phyloP scores from a whole-genome alignment of 2,888 invertebrate genomes.

The Molanna angustata region DNA sequence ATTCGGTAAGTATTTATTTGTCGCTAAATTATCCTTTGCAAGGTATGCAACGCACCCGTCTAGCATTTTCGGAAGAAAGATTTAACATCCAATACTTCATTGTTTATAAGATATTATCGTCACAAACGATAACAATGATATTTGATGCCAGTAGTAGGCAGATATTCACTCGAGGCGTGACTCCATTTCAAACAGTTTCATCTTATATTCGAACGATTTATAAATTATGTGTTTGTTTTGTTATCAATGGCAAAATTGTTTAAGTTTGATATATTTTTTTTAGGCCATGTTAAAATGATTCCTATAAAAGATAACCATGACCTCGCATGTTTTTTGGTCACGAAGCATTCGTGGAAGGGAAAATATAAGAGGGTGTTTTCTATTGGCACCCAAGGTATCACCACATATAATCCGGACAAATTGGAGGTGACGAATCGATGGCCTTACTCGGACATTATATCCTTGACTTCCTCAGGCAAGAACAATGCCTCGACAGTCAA shows the following conservation, averaged over 20 bases:
- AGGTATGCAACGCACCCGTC: too few species aligned
- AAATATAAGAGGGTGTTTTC: conserved; percentile 98
- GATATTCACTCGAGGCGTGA: conserved; percentile 2
- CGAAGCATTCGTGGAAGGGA: conserved; percentile 98
- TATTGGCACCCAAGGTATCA: conserved; percentile 91
- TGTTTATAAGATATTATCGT: conserved; percentile 19
- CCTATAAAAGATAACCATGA: conserved; percentile 91
- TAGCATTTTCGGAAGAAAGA: too few species aligned
- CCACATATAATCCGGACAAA: conserved; percentile 93
- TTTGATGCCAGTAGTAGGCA: conserved; percentile 12
- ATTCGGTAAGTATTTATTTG: conserved; percentile 18
- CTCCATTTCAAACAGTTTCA: too few species aligned
- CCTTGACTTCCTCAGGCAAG: conserved; percentile 64
- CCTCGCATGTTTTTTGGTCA: conserved; percentile 94
- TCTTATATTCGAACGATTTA: too few species aligned
- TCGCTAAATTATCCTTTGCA: too few species aligned
- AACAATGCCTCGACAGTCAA: conserved; percentile 51
- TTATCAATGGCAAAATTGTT: neutral
- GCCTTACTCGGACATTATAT: conserved; percentile 79
- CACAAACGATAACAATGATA: conserved; percentile 20
- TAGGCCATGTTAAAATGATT: conserved; percentile 59
- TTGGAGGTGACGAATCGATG: conserved; percentile 93
- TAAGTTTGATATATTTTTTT: conserved; percentile 4
- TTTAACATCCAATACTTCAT: too few species aligned
- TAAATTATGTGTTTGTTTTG: conserved; percentile 5